phyloP scores from a whole-genome alignment of 2,888 invertebrate genomes.

The Archips xylosteana region DNA sequence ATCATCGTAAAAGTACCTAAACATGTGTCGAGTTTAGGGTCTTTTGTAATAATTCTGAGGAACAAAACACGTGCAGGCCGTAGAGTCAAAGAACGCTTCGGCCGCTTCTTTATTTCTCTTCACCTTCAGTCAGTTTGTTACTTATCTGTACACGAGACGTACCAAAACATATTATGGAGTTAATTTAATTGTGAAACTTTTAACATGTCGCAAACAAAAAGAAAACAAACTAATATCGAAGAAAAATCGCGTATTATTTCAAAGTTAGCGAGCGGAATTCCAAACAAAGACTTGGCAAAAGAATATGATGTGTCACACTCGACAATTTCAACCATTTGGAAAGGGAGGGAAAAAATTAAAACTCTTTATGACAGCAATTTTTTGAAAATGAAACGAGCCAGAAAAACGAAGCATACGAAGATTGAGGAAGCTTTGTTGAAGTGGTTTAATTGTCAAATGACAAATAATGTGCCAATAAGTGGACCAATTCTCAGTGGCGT shows the following conservation, averaged over 20 bases:
- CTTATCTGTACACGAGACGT: too few species aligned
- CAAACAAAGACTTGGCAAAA: background rate
- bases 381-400: background rate
- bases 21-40: too few species aligned
- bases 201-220: background rate
- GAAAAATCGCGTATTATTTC: background rate
- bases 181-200: too few species aligned
- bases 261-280: background rate
- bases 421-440: slow-evolving; percentile 43
- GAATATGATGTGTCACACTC: slow-evolving; percentile 43
- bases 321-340: slow-evolving; percentile 45
- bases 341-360: background rate
- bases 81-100: too few species aligned
- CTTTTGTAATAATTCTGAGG: too few species aligned
- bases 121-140: too few species aligned
- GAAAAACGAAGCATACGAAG: slow-evolving; percentile 36
- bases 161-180: too few species aligned
- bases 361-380: background rate
- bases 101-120: too few species aligned
- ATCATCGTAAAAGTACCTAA: too few species aligned
- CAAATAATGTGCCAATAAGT: slow-evolving; percentile 44
- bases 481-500: slow-evolving; percentile 48
- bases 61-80: too few species aligned
- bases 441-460: slow-evolving; percentile 32
- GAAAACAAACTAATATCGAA: background rate